Conservation (phyloP, 2,113 vertebrate genomes). For the Lathamus discolor region DNA sequence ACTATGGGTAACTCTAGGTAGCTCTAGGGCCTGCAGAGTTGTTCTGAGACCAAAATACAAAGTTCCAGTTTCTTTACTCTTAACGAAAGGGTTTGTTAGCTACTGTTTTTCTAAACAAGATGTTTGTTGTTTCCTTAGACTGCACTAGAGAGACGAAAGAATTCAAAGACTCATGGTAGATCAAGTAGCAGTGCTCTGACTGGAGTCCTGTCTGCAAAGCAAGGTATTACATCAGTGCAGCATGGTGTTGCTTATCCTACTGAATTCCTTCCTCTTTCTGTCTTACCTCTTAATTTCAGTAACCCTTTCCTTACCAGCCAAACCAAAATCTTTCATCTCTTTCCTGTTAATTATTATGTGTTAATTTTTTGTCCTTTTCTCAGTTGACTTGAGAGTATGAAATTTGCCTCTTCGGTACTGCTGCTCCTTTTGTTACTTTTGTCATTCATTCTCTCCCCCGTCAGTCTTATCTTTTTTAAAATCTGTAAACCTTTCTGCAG, state of each 20-base stretch:
- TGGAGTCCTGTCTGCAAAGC: constrained; percentile 93
- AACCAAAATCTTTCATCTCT: background rate
- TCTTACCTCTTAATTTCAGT: background rate
- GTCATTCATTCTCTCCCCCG: background rate
- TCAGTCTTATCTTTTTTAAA: background rate
- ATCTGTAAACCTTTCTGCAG: background rate
- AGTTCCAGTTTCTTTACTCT: background rate
- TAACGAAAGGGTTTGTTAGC: background rate
- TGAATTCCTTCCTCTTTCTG: background rate
- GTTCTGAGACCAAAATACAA: background rate
- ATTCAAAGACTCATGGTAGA: constrained; percentile 80
- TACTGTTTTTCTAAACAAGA: background rate
- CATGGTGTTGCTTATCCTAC: background rate
- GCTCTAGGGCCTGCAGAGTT: background rate
- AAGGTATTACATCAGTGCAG: constrained; percentile 80
- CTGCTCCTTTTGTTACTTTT: background rate
- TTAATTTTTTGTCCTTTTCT: background rate
- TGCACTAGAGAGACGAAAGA: constrained; percentile 91
- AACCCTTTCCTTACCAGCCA: background rate
- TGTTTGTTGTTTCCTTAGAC: constrained; percentile 76
- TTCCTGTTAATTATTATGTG: background rate
- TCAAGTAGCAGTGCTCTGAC: constrained; percentile 89
- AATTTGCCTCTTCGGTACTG: background rate
- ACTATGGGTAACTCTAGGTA: too few relatives aligned
- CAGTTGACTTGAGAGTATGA: background rate